Evolutionary conservation across 2,113 vertebrate species (phyloP).

Genomic region (Halichoerus grypus): DNA sequence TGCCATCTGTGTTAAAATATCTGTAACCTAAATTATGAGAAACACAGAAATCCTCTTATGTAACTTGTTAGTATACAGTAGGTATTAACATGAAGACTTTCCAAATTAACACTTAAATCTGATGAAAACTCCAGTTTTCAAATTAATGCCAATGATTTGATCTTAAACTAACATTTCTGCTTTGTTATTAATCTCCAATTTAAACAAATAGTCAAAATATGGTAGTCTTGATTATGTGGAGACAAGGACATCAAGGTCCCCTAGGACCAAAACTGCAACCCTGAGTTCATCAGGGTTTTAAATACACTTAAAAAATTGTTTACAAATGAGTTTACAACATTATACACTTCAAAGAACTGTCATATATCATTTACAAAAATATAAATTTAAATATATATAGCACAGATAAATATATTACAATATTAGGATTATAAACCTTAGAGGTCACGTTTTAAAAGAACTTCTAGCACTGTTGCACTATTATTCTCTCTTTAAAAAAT

Average conservation of each 20-base stretch:
- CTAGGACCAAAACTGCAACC: background rate
- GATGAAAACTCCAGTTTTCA: background rate
- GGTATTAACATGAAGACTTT: background rate
- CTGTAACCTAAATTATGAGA: background rate
- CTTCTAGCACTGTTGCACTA: background rate
- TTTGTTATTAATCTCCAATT: background rate
- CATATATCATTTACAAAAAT: background rate
- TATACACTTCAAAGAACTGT: background rate
- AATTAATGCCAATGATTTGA: background rate
- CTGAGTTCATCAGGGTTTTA: background rate
- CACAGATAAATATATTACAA: background rate
- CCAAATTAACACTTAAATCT: background rate
- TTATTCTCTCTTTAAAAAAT: background rate
- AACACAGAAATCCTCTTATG: background rate
- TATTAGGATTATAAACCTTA: background rate
- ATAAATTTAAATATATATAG: background rate
- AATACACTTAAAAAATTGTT: background rate
- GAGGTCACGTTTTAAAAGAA: background rate
- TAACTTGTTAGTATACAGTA: background rate
- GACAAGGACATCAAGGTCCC: background rate
- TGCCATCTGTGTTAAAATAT: background rate
- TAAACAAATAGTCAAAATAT: background rate
- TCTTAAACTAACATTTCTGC: background rate
- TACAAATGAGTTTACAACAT: background rate
- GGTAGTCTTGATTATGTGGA: background rate